Conservation (phyloP, 1,140 invertebrate species). For the Drosophila lini region DNA sequence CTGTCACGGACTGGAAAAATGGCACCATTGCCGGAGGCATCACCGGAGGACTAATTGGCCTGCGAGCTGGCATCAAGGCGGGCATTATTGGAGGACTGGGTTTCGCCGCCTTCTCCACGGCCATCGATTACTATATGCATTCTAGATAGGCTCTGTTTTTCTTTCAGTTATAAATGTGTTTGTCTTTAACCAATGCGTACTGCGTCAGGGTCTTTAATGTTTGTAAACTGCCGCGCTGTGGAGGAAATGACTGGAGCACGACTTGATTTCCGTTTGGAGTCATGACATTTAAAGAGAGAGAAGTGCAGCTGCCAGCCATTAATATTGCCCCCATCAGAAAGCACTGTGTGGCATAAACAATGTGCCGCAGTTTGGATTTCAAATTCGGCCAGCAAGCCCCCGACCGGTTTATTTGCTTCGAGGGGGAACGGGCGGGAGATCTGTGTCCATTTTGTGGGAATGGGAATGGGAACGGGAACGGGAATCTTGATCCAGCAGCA, state of each 20-base stretch:
- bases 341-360: conserved; percentile 62
- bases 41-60: conserved; percentile 97
- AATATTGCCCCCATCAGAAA: conserved; percentile 57
- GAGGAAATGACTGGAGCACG: conserved; percentile 33
- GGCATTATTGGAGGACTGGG: conserved; percentile 96
- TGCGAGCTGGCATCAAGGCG: conserved; percentile 97
- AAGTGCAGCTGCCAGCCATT: conserved; percentile 65
- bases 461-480: conserved; percentile 55
- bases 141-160: conserved; percentile 60
- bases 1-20: conserved; percentile 98
- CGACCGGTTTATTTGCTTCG: conserved; percentile 61
- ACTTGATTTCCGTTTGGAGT: conserved; percentile 31
- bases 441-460: conserved; percentile 55
- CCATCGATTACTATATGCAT: conserved; percentile 97
- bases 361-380: conserved; percentile 63
- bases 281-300: conserved; percentile 38
- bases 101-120: conserved; percentile 97
- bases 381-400: conserved; percentile 68
- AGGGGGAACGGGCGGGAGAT: conserved; percentile 3
- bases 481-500: conserved; percentile 63
- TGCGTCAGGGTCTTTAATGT: not conserved
- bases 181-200: conserved; percentile 49
- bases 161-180: conserved; percentile 62
- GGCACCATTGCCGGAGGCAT: conserved; percentile 96
- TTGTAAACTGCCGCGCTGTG: conserved; percentile 45